phyloP scores from a whole-genome alignment of 2,888 invertebrate species.

The Amphipoea oculea region DNA sequence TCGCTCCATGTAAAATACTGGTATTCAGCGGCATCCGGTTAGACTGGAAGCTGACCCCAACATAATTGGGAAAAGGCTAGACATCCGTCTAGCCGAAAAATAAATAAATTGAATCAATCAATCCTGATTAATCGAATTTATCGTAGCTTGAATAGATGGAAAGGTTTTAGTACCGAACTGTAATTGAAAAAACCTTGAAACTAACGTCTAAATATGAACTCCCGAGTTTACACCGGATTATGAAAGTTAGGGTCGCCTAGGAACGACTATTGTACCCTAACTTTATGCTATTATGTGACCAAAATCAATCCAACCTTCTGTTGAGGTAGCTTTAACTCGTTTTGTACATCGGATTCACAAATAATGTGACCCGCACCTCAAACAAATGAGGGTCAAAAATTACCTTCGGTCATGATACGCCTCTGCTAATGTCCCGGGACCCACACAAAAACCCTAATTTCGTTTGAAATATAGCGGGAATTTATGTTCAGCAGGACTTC shows the following conservation, averaged over 20 bases:
- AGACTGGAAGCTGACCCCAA: not conserved
- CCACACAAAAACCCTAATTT: constrained; percentile 63
- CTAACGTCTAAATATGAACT: not conserved
- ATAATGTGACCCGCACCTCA: constrained; percentile 41
- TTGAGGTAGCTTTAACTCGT: constrained; percentile 8
- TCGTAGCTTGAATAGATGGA: not conserved
- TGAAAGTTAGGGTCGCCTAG: too few species aligned
- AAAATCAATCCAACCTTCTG: constrained; percentile 25
- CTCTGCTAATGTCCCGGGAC: constrained; percentile 56
- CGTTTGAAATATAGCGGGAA: constrained; percentile 66
- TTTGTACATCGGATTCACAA: constrained; percentile 41
- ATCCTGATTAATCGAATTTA: not conserved
- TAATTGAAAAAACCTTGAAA: not conserved
- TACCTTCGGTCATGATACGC: constrained; percentile 62
- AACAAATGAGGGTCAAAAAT: constrained; percentile 67
- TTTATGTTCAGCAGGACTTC: constrained; percentile 45
- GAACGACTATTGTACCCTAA: not conserved
- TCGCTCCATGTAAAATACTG: not conserved
- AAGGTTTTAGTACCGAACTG: not conserved
- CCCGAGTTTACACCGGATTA: too few species aligned
- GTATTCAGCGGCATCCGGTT: not conserved
- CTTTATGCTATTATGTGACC: constrained; percentile 5
- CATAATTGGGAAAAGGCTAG: not conserved
- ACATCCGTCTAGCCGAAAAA: too few species aligned
- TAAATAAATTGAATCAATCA: too few species aligned